Evolutionary conservation across 2,113 vertebrate species (phyloP).

Genomic region (Lophochroa leadbeateri): DNA sequence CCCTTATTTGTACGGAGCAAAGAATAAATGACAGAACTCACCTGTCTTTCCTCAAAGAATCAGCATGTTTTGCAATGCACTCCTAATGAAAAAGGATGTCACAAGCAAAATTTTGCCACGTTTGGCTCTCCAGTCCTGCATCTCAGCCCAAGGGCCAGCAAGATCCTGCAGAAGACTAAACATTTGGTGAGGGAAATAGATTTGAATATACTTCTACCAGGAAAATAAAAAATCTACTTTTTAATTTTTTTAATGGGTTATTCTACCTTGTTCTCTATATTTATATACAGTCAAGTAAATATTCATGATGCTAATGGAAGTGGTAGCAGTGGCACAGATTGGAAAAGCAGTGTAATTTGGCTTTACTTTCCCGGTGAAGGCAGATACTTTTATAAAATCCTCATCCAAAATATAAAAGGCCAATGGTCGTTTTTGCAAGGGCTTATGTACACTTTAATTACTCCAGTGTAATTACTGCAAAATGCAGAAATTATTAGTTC

Average conservation of each 20-base stretch:
- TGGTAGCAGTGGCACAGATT: neutral
- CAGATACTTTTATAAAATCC: neutral
- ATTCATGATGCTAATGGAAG: neutral
- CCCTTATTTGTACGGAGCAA: neutral
- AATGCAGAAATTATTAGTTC: neutral
- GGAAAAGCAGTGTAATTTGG: neutral
- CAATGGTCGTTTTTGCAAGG: neutral
- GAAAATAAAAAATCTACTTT: neutral
- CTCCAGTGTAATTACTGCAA: neutral
- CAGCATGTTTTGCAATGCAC: neutral
- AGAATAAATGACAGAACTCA: neutral
- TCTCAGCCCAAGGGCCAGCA: neutral
- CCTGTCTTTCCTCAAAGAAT: neutral
- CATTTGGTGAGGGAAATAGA: neutral
- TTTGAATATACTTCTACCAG: neutral
- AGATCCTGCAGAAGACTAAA: neutral
- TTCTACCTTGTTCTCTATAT: neutral
- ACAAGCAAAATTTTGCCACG: neutral
- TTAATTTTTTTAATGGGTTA: neutral
- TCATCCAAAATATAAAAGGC: neutral
- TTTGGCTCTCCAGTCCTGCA: neutral
- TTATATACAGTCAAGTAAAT: neutral
- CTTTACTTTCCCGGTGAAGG: neutral
- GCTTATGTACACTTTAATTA: neutral
- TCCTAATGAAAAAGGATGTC: neutral